These are phyloP conservation scores for Orchestia grillus DNA, from an alignment of 1,140 invertebrate species.

Conservation along the genomic window DNA sequence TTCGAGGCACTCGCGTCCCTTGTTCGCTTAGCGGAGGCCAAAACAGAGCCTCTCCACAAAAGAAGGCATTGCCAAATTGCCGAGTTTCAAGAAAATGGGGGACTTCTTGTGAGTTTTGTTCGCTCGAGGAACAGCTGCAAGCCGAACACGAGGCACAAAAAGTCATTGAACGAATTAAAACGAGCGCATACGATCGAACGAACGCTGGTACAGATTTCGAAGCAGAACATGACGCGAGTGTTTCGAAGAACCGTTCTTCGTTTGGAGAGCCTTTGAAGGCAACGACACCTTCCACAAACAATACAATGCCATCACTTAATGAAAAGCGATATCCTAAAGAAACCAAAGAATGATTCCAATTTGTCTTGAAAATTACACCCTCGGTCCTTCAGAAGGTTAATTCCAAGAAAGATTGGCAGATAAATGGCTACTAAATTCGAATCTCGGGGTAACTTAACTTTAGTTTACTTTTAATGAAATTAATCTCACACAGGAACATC, in stretches of 20 bases:
- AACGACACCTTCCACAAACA: conserved; percentile 45
- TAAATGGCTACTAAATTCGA: neutral
- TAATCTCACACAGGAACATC: neutral
- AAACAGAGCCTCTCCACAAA: conserved; percentile 14
- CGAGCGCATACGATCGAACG: neutral
- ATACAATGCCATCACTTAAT: conserved; percentile 54
- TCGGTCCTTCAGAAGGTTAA: neutral
- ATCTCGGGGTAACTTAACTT: neutral
- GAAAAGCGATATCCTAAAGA: conserved; percentile 47
- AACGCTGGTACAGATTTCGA: neutral
- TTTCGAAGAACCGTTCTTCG: conserved; percentile 36
- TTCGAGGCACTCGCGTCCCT: conserved; percentile 51
- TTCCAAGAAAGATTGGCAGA: conserved; percentile 19
- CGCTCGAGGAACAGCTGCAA: conserved; percentile 11
- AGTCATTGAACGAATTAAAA: conserved; percentile 34
- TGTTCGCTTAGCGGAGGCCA: conserved; percentile 13
- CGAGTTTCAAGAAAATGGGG: neutral
- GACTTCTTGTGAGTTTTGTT: conserved; percentile 8
- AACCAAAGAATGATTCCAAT: conserved; percentile 41
- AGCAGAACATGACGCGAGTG: conserved; percentile 33
- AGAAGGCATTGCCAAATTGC: conserved; percentile 21
- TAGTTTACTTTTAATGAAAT: too few relatives aligned
- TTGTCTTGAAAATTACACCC: conserved; percentile 33
- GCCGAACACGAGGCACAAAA: conserved; percentile 29
- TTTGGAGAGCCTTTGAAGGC: conserved; percentile 41